phyloP scores from a whole-genome alignment of 1,140 invertebrate species.

The Procambarus virginalis region DNA sequence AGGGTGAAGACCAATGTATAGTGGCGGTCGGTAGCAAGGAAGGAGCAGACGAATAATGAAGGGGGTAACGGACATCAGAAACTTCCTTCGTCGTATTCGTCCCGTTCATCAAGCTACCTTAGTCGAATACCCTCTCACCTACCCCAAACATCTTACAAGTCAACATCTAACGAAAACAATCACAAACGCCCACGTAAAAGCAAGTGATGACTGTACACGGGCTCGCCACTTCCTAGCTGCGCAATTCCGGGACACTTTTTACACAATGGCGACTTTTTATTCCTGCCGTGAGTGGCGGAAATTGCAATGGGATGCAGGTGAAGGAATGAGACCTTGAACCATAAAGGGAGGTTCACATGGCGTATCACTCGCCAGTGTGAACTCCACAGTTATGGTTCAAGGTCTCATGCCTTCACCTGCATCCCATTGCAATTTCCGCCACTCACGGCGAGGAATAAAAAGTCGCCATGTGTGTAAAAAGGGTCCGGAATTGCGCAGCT shows the following conservation, averaged over 20 bases:
- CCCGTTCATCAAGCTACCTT: too few species aligned
- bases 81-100: too few species aligned
- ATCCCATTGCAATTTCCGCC: slow-evolving; percentile 30
- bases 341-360: background rate
- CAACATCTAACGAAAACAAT: background rate
- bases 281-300: slow-evolving; percentile 14
- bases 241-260: slow-evolving; percentile 40
- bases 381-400: background rate
- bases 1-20: too few species aligned
- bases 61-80: too few species aligned
- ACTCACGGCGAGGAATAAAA: slow-evolving; percentile 14
- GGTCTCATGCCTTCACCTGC: slow-evolving; percentile 20
- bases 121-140: background rate
- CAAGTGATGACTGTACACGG: background rate
- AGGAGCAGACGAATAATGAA: too few species aligned
- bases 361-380: background rate
- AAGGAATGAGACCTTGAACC: slow-evolving; percentile 21
- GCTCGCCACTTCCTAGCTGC: slow-evolving; percentile 15
- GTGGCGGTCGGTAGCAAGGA: too few species aligned
- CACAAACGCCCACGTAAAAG: background rate
- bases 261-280: slow-evolving; percentile 32
- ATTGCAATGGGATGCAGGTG: slow-evolving; percentile 26
- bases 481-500: slow-evolving; percentile 32
- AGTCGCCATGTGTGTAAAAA: slow-evolving; percentile 35
- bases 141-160: background rate